phyloP scores from a whole-genome alignment of 2,797 vertebrate genomes.

The Sebastes iracundus region DNA sequence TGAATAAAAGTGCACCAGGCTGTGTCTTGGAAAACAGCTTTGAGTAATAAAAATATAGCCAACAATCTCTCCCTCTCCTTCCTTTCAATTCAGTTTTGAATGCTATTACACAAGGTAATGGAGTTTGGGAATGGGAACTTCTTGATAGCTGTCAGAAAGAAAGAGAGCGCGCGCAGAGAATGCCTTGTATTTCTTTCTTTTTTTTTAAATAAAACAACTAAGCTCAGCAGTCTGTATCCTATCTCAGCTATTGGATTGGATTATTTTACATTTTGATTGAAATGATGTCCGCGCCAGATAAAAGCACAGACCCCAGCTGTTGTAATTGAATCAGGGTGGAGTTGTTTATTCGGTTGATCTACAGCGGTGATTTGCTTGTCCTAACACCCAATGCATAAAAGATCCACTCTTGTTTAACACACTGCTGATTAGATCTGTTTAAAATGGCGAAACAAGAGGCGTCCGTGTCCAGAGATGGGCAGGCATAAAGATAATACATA shows the following conservation, averaged over 20 bases:
- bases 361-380: conserved; percentile 91
- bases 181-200: conserved; percentile 84
- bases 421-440: conserved; percentile 94
- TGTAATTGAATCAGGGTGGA: conserved; percentile 96
- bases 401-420: conserved; percentile 95
- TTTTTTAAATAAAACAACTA: conserved; percentile 89
- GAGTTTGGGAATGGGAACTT: conserved; percentile 91
- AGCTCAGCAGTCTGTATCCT: conserved; percentile 96
- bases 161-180: conserved; percentile 65
- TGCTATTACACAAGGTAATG: conserved; percentile 93
- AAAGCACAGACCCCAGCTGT: conserved; percentile 88
- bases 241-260: conserved; percentile 95
- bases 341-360: conserved; percentile 97
- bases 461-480: conserved; percentile 83
- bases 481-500: conserved; percentile 87
- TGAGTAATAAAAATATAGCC: conserved; percentile 86
- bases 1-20: conserved; percentile 84
- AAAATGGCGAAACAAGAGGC: conserved; percentile 85
- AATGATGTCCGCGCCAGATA: conserved; percentile 98
- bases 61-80: conserved; percentile 85
- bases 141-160: conserved; percentile 89
- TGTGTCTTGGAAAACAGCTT: conserved; percentile 83
- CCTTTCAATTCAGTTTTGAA: conserved; percentile 84
- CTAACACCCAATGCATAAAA: conserved; percentile 94
- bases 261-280: conserved; percentile 99